A percentile compares a stretch with the other conserved stretches of the same genome.
phyloP scores from a whole-genome alignment of 1,140 invertebrate species.

The Drosophila subobscura region DNA sequence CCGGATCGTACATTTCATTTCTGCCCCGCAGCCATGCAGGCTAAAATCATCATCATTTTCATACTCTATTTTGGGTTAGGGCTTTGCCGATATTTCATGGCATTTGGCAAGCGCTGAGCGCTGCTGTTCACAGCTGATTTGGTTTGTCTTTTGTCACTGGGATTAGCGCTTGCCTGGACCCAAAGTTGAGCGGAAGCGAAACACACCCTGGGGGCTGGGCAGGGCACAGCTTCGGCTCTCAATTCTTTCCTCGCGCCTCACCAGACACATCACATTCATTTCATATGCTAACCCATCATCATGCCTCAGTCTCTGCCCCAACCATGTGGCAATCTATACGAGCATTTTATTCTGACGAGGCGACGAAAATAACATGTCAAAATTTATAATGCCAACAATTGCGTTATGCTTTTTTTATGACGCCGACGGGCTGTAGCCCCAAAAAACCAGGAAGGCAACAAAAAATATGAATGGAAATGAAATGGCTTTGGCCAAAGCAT shows the following conservation, averaged over 20 bases:
- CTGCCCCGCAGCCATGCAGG: slow-evolving; percentile 14
- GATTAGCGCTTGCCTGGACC: slow-evolving; percentile 4
- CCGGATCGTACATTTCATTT: slow-evolving; percentile 61
- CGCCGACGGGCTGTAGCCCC: slow-evolving; percentile 37
- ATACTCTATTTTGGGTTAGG: slow-evolving; percentile 22
- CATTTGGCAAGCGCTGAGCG: neutral
- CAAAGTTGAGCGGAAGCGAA: neutral
- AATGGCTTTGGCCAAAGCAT: slow-evolving; percentile 39
- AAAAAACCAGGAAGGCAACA: slow-evolving; percentile 15
- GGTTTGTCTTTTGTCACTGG: slow-evolving; percentile 22
- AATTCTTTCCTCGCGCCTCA: slow-evolving; percentile 17
- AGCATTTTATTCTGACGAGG: slow-evolving; percentile 66
- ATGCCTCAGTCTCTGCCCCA: neutral
- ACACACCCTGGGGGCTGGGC: neutral
- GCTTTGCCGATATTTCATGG: neutral
- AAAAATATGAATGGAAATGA: slow-evolving; percentile 7
- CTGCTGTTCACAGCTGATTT: slow-evolving; percentile 15
- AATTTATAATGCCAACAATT: slow-evolving; percentile 80
- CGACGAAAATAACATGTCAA: slow-evolving; percentile 80
- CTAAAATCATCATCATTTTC: slow-evolving; percentile 11
- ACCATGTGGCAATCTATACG: slow-evolving; percentile 56
- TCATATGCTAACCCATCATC: slow-evolving; percentile 47
- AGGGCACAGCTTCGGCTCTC: slow-evolving; percentile 12
- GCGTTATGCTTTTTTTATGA: slow-evolving; percentile 60
- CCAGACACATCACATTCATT: slow-evolving; percentile 42